phyloP scores from a whole-genome alignment of 2,888 invertebrate genomes.

The Charanyca ferruginea region DNA sequence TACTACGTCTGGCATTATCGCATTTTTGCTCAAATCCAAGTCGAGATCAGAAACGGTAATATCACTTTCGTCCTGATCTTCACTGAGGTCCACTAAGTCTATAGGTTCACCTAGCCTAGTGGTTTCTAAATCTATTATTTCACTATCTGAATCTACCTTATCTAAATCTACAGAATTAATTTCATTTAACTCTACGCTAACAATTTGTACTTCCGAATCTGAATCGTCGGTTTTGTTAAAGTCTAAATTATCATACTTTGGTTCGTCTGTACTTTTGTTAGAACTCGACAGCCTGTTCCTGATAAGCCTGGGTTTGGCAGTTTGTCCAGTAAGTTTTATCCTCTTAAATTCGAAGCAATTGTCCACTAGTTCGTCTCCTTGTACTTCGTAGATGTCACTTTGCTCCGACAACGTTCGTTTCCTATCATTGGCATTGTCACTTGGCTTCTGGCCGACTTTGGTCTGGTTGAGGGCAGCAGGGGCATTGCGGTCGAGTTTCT shows the following conservation, averaged over 20 bases:
- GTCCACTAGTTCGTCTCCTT: slow-evolving; percentile 83
- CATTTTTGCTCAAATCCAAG: slow-evolving; percentile 79
- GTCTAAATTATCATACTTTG: slow-evolving; percentile 66
- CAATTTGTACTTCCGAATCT: slow-evolving; percentile 85
- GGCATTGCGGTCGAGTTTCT: slow-evolving; percentile 78
- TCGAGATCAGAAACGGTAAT: slow-evolving; percentile 75
- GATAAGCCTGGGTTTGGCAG: slow-evolving; percentile 82
- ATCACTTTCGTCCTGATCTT: slow-evolving; percentile 79
- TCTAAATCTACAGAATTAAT: slow-evolving; percentile 69
- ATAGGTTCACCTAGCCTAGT: slow-evolving; percentile 75
- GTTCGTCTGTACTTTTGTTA: slow-evolving; percentile 68
- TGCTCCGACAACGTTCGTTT: slow-evolving; percentile 84
- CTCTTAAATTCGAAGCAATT: slow-evolving; percentile 85
- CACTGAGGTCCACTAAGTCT: slow-evolving; percentile 84
- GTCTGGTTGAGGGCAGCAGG: slow-evolving; percentile 66
- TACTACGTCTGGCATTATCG: slow-evolving; percentile 82
- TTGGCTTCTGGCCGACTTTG: slow-evolving; percentile 73
- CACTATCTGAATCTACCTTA: slow-evolving; percentile 72
- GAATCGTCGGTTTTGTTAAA: slow-evolving; percentile 78
- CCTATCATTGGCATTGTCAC: slow-evolving; percentile 74
- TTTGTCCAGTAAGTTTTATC: slow-evolving; percentile 80
- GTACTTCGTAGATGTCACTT: slow-evolving; percentile 81
- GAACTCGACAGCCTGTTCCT: slow-evolving; percentile 77
- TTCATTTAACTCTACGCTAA: slow-evolving; percentile 76
- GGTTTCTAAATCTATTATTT: slow-evolving; percentile 81